phyloP scores from a whole-genome alignment of 2,888 invertebrate species.

The Netelia fuscicornis region DNA sequence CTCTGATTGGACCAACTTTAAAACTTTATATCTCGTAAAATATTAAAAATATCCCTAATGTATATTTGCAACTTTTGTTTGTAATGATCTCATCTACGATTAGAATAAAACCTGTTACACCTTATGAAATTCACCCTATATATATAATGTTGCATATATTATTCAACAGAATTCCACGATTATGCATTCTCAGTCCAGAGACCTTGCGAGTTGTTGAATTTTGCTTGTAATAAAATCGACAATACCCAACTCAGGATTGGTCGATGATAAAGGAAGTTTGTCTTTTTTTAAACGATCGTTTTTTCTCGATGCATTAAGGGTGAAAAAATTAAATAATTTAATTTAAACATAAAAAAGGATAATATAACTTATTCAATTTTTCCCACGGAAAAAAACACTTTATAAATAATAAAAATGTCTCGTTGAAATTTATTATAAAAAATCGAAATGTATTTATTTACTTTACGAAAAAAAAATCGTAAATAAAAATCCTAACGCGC shows the following conservation, averaged over 20 bases:
- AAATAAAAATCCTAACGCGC: too few species aligned
- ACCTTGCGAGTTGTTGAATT: conserved; percentile 17
- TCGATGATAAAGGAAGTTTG: background rate
- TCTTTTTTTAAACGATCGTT: conserved; percentile 1
- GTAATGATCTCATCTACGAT: too few species aligned
- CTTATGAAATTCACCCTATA: background rate
- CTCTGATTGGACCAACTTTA: too few species aligned
- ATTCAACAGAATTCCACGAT: conserved; percentile 41
- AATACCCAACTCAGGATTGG: conserved; percentile 16
- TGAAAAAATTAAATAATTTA: conserved; percentile 11
- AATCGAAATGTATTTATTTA: too few species aligned
- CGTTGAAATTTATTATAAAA: too few species aligned
- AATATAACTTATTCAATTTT: background rate
- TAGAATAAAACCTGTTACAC: too few species aligned
- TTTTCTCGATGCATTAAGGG: background rate
- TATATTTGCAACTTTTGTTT: too few species aligned
- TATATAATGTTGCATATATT: conserved; percentile 41
- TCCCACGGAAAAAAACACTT: background rate
- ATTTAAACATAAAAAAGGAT: background rate
- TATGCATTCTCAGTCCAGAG: conserved; percentile 38
- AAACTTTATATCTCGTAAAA: too few species aligned
- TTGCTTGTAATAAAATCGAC: conserved; percentile 37
- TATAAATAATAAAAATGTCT: too few species aligned
- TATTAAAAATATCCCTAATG: too few species aligned
- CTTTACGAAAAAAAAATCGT: too few species aligned